These are phyloP conservation scores for Oncorhynchus nerka DNA, from an alignment of 2,113 vertebrate genomes.

Conservation along the genomic window DNA sequence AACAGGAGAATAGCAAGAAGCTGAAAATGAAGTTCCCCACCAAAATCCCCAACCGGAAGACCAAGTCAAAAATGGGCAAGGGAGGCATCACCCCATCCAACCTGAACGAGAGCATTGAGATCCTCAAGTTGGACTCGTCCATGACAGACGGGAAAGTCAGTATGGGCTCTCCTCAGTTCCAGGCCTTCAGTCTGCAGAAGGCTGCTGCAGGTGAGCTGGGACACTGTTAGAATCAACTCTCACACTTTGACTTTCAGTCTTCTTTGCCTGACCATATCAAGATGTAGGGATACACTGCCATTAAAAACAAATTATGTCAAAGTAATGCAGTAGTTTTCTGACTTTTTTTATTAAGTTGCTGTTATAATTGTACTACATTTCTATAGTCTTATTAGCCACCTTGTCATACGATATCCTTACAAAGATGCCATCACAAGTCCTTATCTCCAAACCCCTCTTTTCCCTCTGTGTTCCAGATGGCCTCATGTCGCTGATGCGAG, in stretches of 20 bases:
- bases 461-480: constrained; percentile 80
- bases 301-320: too few species aligned
- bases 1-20: constrained; percentile 98
- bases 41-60: constrained; percentile 97
- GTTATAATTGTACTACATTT: too few species aligned
- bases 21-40: constrained; percentile 99
- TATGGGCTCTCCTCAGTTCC: constrained; percentile 85
- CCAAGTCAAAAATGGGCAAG: constrained; percentile 95
- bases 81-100: constrained; percentile 88
- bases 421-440: too few species aligned
- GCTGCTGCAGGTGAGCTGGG: constrained; percentile 86
- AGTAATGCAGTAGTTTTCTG: too few species aligned
- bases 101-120: constrained; percentile 94
- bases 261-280: too few species aligned
- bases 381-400: too few species aligned
- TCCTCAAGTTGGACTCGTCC: constrained; percentile 90
- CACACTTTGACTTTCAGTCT: too few species aligned
- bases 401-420: too few species aligned
- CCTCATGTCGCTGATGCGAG: constrained; percentile 92
- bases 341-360: too few species aligned
- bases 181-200: constrained; percentile 88
- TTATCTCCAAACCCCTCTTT: too few species aligned
- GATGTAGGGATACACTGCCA: too few species aligned
- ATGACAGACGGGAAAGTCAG: constrained; percentile 86
- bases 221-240: too few species aligned